Percentiles rank a stretch among this genome's conserved stretches.
These are phyloP conservation scores for Chrysina gloriosa DNA, from an alignment of 2,888 invertebrate species.

Conservation along the genomic window DNA sequence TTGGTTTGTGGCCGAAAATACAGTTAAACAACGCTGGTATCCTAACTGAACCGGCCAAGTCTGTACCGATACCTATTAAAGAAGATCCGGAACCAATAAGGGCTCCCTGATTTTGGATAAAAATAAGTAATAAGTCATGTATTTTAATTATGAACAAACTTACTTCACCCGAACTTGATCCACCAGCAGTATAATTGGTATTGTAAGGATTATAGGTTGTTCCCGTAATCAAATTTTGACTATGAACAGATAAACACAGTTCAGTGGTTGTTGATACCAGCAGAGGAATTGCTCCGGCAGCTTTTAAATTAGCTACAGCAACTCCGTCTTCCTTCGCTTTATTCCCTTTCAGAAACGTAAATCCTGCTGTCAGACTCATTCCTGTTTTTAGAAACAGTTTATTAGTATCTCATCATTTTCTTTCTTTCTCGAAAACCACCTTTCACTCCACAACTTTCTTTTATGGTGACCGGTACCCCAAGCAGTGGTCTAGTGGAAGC, in stretches of 20 bases:
- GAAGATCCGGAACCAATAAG: slow-evolving; percentile 83
- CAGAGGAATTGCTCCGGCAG: slow-evolving; percentile 72
- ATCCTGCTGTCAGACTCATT: slow-evolving; percentile 60
- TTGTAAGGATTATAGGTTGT: slow-evolving; percentile 74
- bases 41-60: slow-evolving; percentile 89
- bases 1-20: slow-evolving; percentile 88
- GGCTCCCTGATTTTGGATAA: slow-evolving; percentile 69
- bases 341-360: slow-evolving; percentile 54
- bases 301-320: slow-evolving; percentile 65
- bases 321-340: slow-evolving; percentile 68
- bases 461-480: slow-evolving; percentile 85
- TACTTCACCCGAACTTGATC: slow-evolving; percentile 74
- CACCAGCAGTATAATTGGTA: slow-evolving; percentile 69
- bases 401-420: neutral
- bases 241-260: slow-evolving; percentile 72
- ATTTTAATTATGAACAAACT: neutral
- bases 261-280: slow-evolving; percentile 75
- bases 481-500: slow-evolving; percentile 73
- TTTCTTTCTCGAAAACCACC: slow-evolving; percentile 65
- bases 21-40: slow-evolving; percentile 88
- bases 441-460: slow-evolving; percentile 81
- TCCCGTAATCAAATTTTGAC: slow-evolving; percentile 72
- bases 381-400: slow-evolving; percentile 49
- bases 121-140: neutral
- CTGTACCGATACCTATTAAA: slow-evolving; percentile 83